phyloP scores from a whole-genome alignment of 2,113 vertebrate genomes.

The Indicator maculatus region DNA sequence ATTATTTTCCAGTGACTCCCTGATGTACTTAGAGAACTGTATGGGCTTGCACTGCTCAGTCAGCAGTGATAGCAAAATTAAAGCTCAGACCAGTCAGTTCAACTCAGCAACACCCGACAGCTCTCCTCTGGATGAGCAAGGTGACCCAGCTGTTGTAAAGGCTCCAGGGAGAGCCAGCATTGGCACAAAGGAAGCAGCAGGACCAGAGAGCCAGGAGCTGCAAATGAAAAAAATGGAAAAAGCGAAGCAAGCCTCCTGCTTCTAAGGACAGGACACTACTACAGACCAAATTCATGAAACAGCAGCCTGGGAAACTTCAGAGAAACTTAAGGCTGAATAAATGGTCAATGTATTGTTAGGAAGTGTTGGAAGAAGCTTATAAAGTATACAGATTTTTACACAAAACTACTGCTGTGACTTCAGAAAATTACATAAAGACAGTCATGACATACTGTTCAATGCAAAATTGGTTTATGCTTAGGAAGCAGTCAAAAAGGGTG shows the following conservation, averaged over 20 bases:
- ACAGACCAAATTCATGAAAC: neutral
- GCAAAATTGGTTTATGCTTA: neutral
- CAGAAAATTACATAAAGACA: neutral
- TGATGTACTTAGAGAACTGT: too few species aligned
- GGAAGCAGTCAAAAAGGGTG: neutral
- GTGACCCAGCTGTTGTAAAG: neutral
- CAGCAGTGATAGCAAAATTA: neutral
- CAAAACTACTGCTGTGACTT: neutral
- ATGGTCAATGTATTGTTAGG: neutral
- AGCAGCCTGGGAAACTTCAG: neutral
- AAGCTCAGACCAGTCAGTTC: neutral
- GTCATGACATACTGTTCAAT: neutral
- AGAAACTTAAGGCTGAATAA: neutral
- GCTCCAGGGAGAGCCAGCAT: neutral
- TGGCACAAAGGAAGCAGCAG: neutral
- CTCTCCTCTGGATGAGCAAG: fast-evolving
- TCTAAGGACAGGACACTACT: neutral
- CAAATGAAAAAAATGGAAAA: fast-evolving
- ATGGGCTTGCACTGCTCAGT: too few species aligned
- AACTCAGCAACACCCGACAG: neutral
- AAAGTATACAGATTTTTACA: neutral
- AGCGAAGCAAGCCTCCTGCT: neutral
- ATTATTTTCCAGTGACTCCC: neutral
- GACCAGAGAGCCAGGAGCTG: neutral
- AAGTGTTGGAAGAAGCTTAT: neutral